Evolutionary conservation across 2,888 invertebrate genomes (phyloP).

Genomic region (Ctena decussata): DNA sequence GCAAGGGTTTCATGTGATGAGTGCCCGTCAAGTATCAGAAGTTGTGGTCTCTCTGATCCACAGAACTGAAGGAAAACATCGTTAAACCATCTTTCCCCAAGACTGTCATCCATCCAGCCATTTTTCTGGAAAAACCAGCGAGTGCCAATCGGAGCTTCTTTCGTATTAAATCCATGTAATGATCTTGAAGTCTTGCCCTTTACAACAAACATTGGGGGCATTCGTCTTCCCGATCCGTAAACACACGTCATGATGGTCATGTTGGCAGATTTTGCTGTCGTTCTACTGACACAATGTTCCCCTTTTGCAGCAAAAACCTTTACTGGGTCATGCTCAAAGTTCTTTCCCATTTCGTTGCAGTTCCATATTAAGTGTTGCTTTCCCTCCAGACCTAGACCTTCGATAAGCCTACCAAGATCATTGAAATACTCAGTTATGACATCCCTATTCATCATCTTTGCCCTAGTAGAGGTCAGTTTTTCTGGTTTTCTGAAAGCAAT

Average conservation of each 20-base stretch:
- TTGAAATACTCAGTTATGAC: conserved; percentile 25
- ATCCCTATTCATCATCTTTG: conserved; percentile 39
- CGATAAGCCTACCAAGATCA: neutral
- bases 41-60: conserved; percentile 33
- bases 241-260: conserved; percentile 37
- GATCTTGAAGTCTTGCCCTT: conserved; percentile 39
- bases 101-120: conserved; percentile 47
- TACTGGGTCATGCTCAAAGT: conserved; percentile 27
- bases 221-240: conserved; percentile 17
- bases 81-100: conserved; percentile 41
- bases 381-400: neutral
- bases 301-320: neutral
- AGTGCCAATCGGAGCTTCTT: conserved; percentile 2
- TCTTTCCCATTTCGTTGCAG: conserved; percentile 26
- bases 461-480: conserved; percentile 19
- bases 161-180: conserved; percentile 32
- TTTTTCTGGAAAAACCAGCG: conserved; percentile 35
- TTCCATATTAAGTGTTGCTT: conserved; percentile 23
- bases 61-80: conserved; percentile 35
- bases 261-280: neutral
- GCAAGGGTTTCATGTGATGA: conserved; percentile 66
- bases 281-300: neutral
- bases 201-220: conserved; percentile 42
- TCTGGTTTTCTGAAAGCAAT: conserved; percentile 43
- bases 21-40: conserved; percentile 52